phyloP scores from a whole-genome alignment of 2,888 invertebrate species.

The Protonemura montana region DNA sequence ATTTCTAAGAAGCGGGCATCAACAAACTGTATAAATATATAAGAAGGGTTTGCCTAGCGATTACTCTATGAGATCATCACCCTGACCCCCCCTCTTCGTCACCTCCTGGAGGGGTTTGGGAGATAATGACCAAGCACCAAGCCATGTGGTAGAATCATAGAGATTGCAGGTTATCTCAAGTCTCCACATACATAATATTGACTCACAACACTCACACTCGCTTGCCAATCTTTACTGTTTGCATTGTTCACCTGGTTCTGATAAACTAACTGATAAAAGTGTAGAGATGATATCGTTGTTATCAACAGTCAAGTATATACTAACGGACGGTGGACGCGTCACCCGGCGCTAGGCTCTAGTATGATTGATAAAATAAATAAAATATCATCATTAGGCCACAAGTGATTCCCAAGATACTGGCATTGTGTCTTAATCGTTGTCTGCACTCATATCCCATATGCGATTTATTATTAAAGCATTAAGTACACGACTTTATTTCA shows the following conservation, averaged over 20 bases:
- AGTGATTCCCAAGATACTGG: not conserved
- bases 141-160: not conserved
- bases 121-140: constrained; percentile 17
- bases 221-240: not conserved
- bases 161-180: constrained; percentile 19
- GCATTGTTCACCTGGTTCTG: not conserved
- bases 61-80: constrained; percentile 12
- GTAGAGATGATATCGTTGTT: not conserved
- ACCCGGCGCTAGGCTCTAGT: not conserved
- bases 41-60: constrained; percentile 3
- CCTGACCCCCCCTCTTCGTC: not conserved
- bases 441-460: not conserved
- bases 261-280: not conserved
- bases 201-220: not conserved
- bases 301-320: not conserved
- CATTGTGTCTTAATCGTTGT: not conserved
- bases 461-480: not conserved
- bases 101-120: not conserved
- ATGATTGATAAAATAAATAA: not conserved
- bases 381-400: not conserved
- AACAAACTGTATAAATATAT: not conserved
- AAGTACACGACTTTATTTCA: not conserved
- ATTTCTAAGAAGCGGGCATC: not conserved
- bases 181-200: not conserved
- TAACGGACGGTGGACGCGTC: not conserved